Percentiles rank a stretch among this genome's conserved stretches.
These are phyloP conservation scores for Aptenodytes patagonicus DNA, from an alignment of 2,113 vertebrate genomes.

Conservation along the genomic window DNA sequence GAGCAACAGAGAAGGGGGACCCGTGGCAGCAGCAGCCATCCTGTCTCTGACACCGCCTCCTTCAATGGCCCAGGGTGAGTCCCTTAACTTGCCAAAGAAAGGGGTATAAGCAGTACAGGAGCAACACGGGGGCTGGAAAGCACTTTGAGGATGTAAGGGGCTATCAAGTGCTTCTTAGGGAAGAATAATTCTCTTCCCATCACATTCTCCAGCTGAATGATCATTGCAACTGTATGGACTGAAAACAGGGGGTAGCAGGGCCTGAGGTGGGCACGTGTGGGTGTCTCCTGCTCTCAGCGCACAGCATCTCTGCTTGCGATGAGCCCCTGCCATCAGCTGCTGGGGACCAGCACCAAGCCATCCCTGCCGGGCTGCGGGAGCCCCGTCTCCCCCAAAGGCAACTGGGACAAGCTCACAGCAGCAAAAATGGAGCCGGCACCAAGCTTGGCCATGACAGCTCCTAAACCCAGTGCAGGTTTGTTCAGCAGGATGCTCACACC, in stretches of 20 bases:
- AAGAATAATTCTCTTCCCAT: neutral
- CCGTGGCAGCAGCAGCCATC: neutral
- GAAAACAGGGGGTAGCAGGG: accelerated
- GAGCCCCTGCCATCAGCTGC: neutral
- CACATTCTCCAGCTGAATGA: neutral
- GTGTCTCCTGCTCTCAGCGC: neutral
- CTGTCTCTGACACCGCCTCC: neutral
- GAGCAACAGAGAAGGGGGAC: neutral
- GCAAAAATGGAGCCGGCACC: neutral
- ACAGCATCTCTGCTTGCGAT: neutral
- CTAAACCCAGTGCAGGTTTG: accelerated
- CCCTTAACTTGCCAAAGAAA: neutral
- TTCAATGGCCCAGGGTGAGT: accelerated
- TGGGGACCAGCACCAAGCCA: accelerated
- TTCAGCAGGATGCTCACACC: neutral
- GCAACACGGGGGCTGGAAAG: neutral
- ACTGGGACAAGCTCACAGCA: neutral
- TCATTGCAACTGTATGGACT: neutral
- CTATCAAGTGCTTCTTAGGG: neutral
- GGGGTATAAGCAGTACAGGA: neutral
- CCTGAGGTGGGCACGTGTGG: accelerated
- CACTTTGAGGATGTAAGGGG: neutral
- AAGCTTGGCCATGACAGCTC: neutral
- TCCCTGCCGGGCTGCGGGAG: accelerated
- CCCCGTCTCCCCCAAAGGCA: accelerated